These are phyloP conservation scores for Helicorthomorpha holstii DNA, from an alignment of 1,140 invertebrate genomes.

Conservation along the genomic window DNA sequence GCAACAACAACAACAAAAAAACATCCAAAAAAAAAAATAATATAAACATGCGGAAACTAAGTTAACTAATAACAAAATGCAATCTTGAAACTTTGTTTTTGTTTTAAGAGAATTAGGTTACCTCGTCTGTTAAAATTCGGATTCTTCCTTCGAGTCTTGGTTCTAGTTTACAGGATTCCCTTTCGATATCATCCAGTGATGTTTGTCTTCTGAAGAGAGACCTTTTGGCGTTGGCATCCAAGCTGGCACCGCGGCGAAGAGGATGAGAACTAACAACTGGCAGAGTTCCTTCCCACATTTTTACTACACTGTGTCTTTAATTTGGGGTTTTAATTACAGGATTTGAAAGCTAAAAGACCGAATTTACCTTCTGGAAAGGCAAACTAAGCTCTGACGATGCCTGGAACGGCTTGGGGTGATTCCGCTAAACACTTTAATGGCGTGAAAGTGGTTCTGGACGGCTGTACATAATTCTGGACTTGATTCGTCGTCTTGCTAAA, in stretches of 20 bases:
- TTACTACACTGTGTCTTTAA: constrained; percentile 56
- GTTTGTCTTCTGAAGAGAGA: constrained; percentile 11
- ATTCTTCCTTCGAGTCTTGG: constrained; percentile 59
- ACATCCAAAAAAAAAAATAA: constrained; percentile 3
- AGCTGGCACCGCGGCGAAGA: constrained; percentile 42
- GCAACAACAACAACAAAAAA: background rate
- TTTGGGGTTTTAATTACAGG: too few relatives aligned
- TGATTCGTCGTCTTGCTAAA: constrained; percentile 64
- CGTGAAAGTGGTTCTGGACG: constrained; percentile 73
- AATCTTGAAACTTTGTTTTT: background rate
- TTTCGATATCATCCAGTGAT: constrained; percentile 47
- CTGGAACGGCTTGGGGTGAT: constrained; percentile 49
- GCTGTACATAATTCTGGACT: constrained; percentile 62
- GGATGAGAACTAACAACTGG: constrained; percentile 14
- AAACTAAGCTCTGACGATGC: constrained; percentile 65
- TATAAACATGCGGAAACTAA: background rate
- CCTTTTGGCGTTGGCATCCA: constrained; percentile 24
- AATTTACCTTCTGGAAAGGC: constrained; percentile 46
- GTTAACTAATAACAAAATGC: background rate
- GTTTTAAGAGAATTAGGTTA: constrained; percentile 17
- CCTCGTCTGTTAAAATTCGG: constrained; percentile 47
- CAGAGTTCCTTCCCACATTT: constrained; percentile 39
- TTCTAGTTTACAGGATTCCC: constrained; percentile 51
- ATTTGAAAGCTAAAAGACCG: constrained; percentile 9
- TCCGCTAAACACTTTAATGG: constrained; percentile 56